A percentile compares a stretch with the other conserved stretches of the same genome.
Evolutionary conservation across 2,888 invertebrate species (phyloP).

Genomic region (Tipula confusa): DNA sequence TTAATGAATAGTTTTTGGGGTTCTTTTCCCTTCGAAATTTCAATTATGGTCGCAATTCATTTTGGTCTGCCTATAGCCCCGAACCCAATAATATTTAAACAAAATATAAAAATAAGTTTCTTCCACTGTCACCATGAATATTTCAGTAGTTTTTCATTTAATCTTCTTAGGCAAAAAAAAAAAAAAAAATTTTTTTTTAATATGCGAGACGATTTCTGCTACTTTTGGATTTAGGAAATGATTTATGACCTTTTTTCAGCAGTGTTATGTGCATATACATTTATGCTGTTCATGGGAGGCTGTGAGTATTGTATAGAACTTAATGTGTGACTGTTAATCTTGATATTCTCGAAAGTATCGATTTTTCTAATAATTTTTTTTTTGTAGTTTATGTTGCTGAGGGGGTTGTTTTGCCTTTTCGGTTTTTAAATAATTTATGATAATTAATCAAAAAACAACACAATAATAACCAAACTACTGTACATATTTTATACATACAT

Average conservation of each 20-base stretch:
- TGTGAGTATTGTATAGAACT: background rate
- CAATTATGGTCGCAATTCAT: background rate
- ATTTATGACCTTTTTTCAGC: background rate
- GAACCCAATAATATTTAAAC: background rate
- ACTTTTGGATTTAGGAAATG: conserved; percentile 9
- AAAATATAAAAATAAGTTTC: background rate
- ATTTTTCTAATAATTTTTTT: background rate
- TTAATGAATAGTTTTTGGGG: background rate
- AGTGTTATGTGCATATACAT: background rate
- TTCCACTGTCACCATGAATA: background rate
- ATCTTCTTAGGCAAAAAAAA: background rate
- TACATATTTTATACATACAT: background rate
- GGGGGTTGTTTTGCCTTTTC: background rate
- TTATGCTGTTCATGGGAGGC: background rate
- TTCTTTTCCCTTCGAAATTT: background rate
- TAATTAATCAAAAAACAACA: background rate
- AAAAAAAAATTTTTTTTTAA: background rate
- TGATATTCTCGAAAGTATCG: background rate
- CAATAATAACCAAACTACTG: background rate
- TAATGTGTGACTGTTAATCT: background rate
- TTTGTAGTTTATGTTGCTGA: background rate
- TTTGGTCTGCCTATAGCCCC: background rate
- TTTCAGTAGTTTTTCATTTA: background rate
- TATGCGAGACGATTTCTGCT: background rate
- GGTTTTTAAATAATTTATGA: background rate